phyloP scores from a whole-genome alignment of 2,113 vertebrate genomes.

The Indri indri region DNA sequence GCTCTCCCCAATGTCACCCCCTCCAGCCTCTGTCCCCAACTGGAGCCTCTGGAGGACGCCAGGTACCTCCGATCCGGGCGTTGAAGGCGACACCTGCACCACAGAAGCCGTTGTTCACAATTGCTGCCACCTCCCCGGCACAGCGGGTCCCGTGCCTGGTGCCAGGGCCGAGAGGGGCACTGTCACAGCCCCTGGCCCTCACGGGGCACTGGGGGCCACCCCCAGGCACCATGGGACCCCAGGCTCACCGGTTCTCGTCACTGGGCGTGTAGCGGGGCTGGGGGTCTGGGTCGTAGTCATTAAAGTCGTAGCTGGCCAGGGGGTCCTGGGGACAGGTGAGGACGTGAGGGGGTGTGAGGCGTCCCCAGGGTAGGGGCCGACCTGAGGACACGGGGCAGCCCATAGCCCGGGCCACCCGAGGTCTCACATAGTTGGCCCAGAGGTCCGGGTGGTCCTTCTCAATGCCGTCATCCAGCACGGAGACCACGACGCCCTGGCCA shows the following conservation, averaged over 20 bases:
- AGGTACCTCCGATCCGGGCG: conserved; percentile 83
- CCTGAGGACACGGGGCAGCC: accelerated
- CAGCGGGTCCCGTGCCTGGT: conserved; percentile 88
- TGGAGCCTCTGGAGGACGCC: accelerated
- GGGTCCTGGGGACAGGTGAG: conserved; percentile 80
- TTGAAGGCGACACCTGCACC: conserved; percentile 83
- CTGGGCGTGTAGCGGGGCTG: conserved; percentile 80
- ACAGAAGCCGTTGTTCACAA: conserved; percentile 83
- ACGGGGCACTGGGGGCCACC: accelerated
- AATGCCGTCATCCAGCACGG: conserved; percentile 81
- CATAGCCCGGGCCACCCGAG: accelerated
- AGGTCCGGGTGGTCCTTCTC: conserved; percentile 84
- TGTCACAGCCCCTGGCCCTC: accelerated
- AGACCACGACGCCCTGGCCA: conserved; percentile 80
- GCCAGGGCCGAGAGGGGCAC: background rate
- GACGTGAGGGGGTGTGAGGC: background rate
- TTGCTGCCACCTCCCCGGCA: conserved; percentile 84
- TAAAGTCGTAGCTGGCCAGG: conserved; percentile 84
- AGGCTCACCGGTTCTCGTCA: conserved; percentile 84
- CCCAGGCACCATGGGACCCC: accelerated
- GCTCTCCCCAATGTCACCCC: accelerated
- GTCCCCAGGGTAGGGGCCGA: accelerated
- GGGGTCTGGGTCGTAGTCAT: conserved; percentile 84
- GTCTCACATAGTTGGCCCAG: conserved; percentile 80
- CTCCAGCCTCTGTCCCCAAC: no score